Evolutionary conservation across 2,888 invertebrate species (phyloP).

Genomic region (Lumbricus terrestris): DNA sequence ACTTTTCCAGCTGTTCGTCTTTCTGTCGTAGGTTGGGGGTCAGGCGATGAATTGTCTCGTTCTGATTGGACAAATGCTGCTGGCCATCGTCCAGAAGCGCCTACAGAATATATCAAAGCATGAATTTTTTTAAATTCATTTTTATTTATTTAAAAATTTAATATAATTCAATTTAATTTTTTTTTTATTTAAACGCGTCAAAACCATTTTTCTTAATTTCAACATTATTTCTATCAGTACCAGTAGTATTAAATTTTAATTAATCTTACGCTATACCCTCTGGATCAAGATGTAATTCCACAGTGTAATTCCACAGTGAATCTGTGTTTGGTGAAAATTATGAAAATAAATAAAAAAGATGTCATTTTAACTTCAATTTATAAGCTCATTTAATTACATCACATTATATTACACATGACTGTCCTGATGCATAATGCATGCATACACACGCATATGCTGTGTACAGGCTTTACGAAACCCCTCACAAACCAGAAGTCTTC

Average conservation of each 20-base stretch:
- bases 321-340: no score
- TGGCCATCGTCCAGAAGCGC: conserved; percentile 35
- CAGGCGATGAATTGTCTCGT: conserved; percentile 33
- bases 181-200: background rate
- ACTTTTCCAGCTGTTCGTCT: conserved; percentile 33
- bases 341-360: no score
- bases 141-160: no score
- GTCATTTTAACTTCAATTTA: no score
- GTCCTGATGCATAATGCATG: background rate
- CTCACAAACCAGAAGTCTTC: background rate
- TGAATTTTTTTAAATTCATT: no score
- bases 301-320: no score
- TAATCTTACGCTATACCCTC: background rate
- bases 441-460: no score
- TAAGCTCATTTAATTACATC: background rate
- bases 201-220: background rate
- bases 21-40: conserved; percentile 32
- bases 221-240: background rate
- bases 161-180: no score
- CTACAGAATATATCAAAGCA: conserved; percentile 24
- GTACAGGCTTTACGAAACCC: background rate
- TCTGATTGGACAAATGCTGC: conserved; percentile 31
- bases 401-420: no score
- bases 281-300: background rate
- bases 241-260: background rate